Evolutionary conservation across 2,797 vertebrate species (phyloP).

Genomic region (Sebastes hubbsi): DNA sequence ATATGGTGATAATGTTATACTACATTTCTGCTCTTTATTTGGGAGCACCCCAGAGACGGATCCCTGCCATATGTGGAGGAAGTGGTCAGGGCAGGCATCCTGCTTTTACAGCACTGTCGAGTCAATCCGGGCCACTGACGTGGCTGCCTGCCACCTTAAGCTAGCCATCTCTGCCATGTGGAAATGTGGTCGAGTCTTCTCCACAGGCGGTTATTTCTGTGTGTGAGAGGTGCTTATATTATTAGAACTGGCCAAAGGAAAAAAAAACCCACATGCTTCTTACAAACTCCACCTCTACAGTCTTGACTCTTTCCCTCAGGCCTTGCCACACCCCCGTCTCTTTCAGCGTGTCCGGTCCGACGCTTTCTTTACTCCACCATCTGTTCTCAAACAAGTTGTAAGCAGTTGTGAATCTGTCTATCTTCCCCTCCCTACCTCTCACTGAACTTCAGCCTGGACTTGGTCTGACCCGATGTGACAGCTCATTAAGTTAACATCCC

Average conservation of each 20-base stretch:
- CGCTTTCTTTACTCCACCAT: conserved; percentile 1
- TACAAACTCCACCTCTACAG: background rate
- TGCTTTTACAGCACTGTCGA: conserved; percentile 49
- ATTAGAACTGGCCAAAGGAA: conserved; percentile 25
- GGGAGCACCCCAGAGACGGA: conserved; percentile 45
- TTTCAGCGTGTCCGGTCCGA: background rate
- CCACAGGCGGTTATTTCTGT: conserved; percentile 30
- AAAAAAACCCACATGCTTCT: conserved; percentile 3
- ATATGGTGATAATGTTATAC: conserved; percentile 63
- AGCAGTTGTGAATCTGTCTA: conserved; percentile 31
- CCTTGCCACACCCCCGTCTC: background rate
- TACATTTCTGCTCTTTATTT: conserved; percentile 55
- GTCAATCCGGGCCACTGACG: conserved; percentile 50
- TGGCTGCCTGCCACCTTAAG: conserved; percentile 45
- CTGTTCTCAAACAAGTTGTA: conserved; percentile 17
- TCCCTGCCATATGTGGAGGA: conserved; percentile 64
- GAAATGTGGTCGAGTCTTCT: conserved; percentile 38
- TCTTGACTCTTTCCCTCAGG: background rate
- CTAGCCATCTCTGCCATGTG: conserved; percentile 32
- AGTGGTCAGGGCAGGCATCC: conserved; percentile 54
- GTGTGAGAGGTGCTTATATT: conserved; percentile 32
- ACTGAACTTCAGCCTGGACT: conserved; percentile 28
- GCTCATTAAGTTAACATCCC: conserved; percentile 22
- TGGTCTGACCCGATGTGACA: conserved; percentile 26
- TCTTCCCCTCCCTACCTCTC: conserved; percentile 20